Conservation (phyloP, 2,797 vertebrate genomes). For the Lithobates pipiens region DNA sequence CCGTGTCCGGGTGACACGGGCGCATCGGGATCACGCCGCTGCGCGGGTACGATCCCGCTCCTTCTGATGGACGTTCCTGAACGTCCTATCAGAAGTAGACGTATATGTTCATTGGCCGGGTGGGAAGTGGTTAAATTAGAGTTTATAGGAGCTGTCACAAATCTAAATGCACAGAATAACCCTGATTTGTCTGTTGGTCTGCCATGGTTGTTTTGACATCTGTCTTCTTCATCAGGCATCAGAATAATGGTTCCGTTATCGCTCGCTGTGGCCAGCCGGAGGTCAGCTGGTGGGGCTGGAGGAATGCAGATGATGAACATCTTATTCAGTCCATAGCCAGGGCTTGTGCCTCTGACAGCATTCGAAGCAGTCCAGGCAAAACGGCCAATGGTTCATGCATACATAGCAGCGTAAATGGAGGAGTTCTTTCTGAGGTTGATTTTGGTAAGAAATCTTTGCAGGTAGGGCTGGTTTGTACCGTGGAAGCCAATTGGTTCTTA, state of each 20-base stretch:
- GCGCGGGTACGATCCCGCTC: too few relatives aligned
- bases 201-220: not conserved
- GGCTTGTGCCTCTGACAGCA: conserved; percentile 89
- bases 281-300: conserved; percentile 99
- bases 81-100: too few relatives aligned
- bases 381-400: conserved; percentile 79
- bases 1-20: too few relatives aligned
- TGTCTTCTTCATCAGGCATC: conserved; percentile 80
- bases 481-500: too few relatives aligned
- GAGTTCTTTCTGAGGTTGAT: conserved; percentile 88
- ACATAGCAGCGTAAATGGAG: conserved; percentile 80
- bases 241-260: conserved; percentile 93
- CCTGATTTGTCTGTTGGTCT: too few relatives aligned
- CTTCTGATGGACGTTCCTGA: too few relatives aligned
- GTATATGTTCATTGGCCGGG: too few relatives aligned
- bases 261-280: conserved; percentile 97
- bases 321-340: conserved; percentile 94
- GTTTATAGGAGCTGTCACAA: too few relatives aligned
- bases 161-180: too few relatives aligned
- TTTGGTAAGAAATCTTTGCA: conserved; percentile 80
- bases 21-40: too few relatives aligned
- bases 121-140: too few relatives aligned
- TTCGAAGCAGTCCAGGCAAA: conserved; percentile 75
- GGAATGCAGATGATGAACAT: conserved; percentile 95
- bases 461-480: not conserved